phyloP scores from a whole-genome alignment of 2,888 invertebrate species.

The Ophion ventricosus region DNA sequence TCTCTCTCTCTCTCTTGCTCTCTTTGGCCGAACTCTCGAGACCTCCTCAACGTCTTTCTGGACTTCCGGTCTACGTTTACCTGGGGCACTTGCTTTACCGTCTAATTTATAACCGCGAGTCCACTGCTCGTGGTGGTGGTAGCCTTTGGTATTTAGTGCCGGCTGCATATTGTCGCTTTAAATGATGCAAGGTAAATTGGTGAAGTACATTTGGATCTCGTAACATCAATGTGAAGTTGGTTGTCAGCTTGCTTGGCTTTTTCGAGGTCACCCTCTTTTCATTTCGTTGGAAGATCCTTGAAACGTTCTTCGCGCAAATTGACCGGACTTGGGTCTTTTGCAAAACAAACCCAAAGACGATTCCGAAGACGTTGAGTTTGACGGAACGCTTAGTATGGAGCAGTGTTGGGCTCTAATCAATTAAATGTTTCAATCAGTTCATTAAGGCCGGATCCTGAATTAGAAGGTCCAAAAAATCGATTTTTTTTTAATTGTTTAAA shows the following conservation, averaged over 20 bases:
- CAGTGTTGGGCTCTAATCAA: too few species aligned
- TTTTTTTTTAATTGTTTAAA: too few species aligned
- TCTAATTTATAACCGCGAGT: conserved; percentile 41
- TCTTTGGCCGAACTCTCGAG: background rate
- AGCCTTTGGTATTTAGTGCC: conserved; percentile 38
- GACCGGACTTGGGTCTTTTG: too few species aligned
- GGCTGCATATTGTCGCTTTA: background rate
- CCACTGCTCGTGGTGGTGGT: conserved; percentile 18
- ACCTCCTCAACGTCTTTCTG: conserved; percentile 29
- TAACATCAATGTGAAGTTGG: too few species aligned
- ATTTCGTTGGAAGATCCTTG: background rate
- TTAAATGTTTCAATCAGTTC: too few species aligned
- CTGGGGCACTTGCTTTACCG: background rate
- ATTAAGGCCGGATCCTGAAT: too few species aligned
- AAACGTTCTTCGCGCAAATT: background rate
- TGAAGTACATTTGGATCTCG: too few species aligned
- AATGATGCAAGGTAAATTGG: background rate
- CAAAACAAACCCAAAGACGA: too few species aligned
- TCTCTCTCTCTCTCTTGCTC: too few species aligned
- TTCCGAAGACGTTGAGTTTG: background rate
- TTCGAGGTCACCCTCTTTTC: background rate
- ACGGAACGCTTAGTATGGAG: background rate
- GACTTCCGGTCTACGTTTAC: conserved; percentile 12
- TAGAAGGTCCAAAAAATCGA: too few species aligned
- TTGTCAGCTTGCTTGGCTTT: background rate